phyloP scores from a whole-genome alignment of 2,113 vertebrate genomes.

The Peucedramus taeniatus region DNA sequence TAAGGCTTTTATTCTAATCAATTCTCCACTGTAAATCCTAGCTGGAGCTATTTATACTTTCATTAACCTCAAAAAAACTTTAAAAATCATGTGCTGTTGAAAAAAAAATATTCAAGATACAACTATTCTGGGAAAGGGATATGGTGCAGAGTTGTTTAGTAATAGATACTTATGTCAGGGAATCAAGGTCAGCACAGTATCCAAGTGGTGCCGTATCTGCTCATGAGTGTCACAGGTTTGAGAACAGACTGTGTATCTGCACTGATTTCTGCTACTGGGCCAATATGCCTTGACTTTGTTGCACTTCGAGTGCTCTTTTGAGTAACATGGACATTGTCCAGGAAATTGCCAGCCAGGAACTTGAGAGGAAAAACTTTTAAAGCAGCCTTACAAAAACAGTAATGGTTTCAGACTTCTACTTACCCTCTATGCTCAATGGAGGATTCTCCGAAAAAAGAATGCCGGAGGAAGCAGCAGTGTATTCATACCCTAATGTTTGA shows the following conservation, averaged over 20 bases:
- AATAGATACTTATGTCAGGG: not conserved
- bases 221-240: not conserved
- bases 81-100: not conserved
- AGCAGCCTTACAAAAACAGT: not conserved
- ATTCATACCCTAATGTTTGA: not conserved
- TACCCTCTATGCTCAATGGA: not conserved
- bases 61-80: not conserved
- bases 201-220: no score
- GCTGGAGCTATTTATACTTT: not conserved
- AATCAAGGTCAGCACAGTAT: not conserved
- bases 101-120: not conserved
- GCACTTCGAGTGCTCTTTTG: not conserved
- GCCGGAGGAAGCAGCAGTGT: not conserved
- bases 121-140: not conserved
- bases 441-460: not conserved
- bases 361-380: not conserved
- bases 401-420: not conserved
- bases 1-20: not conserved
- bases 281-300: not conserved
- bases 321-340: not conserved
- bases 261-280: rapidly evolving
- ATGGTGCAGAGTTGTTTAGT: not conserved
- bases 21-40: not conserved
- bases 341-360: not conserved
- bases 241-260: not conserved